Evolutionary conservation across 1,140 invertebrate species (phyloP).

Genomic region (Ridgeia piscesae): DNA sequence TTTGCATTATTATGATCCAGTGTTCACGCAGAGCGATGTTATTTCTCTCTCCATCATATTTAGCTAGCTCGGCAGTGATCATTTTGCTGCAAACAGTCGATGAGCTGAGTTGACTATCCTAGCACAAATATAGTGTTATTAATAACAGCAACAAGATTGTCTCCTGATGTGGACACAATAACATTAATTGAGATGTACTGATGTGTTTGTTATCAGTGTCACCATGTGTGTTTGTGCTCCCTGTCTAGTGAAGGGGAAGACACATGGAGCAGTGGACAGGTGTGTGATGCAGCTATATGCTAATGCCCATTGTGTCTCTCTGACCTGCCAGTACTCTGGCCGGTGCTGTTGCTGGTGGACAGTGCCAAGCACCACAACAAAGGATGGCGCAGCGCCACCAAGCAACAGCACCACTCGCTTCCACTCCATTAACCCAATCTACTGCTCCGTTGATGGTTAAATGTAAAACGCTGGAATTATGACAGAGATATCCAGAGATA

Average conservation of each 20-base stretch:
- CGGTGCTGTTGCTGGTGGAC: not conserved
- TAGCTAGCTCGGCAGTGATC: too few relatives aligned
- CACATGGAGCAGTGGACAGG: not conserved
- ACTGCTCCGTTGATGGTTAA: not conserved
- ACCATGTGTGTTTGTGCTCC: not conserved
- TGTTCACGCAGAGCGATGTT: too few relatives aligned
- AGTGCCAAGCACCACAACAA: not conserved
- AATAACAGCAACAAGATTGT: not conserved
- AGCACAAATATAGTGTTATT: too few relatives aligned
- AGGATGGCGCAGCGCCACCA: not conserved
- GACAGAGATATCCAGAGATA: too few relatives aligned
- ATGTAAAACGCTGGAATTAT: not conserved
- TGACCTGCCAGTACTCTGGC: not conserved
- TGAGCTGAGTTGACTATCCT: too few relatives aligned
- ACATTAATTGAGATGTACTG: not conserved
- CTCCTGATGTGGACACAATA: not conserved
- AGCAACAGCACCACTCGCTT: not conserved
- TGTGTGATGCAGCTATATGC: not conserved
- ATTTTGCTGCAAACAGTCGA: too few relatives aligned
- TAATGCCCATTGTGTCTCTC: not conserved
- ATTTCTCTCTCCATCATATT: too few relatives aligned
- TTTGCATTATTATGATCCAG: too few relatives aligned
- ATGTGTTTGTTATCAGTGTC: not conserved
- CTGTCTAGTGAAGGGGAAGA: not conserved
- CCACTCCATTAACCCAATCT: not conserved